Conservation (phyloP, 2,888 invertebrate species). For the Anaspis maculata region DNA sequence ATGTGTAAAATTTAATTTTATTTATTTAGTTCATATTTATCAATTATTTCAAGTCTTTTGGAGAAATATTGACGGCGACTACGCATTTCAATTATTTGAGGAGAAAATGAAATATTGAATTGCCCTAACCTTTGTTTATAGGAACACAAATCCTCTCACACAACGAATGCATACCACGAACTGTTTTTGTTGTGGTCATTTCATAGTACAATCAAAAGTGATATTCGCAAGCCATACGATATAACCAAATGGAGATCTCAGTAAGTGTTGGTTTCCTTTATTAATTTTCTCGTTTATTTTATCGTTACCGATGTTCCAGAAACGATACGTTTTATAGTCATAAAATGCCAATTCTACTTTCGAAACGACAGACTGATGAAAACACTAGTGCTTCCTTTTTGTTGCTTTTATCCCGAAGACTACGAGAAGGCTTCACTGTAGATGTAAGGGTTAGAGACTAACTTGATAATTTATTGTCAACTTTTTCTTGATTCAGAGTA, state of each 20-base stretch:
- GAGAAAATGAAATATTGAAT: too few species aligned
- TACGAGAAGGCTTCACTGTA: conserved; percentile 68
- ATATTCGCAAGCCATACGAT: conserved; percentile 23
- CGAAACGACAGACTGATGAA: conserved; percentile 57
- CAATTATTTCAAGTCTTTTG: too few species aligned
- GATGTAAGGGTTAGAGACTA: conserved; percentile 47
- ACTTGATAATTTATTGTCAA: conserved; percentile 1
- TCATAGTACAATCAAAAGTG: conserved; percentile 24
- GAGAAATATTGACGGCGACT: too few species aligned
- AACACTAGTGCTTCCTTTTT: conserved; percentile 54
- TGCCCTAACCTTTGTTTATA: too few species aligned
- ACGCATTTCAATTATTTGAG: too few species aligned
- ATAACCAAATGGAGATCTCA: conserved; percentile 23
- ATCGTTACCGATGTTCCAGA: too few species aligned
- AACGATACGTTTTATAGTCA: conserved; percentile 51
- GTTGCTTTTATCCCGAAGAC: conserved; percentile 60
- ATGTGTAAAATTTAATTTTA: too few species aligned
- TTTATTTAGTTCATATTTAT: too few species aligned
- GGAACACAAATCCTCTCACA: too few species aligned
- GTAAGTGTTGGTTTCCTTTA: conserved; percentile 27
- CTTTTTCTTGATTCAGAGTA: conserved; percentile 39
- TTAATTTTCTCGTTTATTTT: too few species aligned
- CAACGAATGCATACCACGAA: conserved; percentile 38
- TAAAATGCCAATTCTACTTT: conserved; percentile 47
- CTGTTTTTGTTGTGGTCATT: conserved; percentile 32